A percentile compares a stretch with the other conserved stretches of the same genome.
phyloP scores from a whole-genome alignment of 1,140 invertebrate species.

The Dinoponera quadriceps region DNA sequence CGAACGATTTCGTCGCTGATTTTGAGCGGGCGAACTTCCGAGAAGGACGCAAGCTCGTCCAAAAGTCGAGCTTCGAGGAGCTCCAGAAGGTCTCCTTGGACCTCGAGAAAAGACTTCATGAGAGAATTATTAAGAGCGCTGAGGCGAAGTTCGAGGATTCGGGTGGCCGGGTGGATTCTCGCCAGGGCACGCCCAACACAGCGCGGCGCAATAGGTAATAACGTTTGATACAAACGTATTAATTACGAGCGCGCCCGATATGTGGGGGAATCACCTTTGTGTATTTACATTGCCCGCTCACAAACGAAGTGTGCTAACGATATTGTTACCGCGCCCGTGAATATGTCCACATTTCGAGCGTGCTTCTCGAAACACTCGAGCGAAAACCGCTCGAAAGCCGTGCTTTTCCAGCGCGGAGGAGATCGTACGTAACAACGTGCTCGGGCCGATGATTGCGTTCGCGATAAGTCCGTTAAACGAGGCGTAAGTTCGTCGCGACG shows the following conservation, averaged over 20 bases:
- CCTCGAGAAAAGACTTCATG: constrained; percentile 79
- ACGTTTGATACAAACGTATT: not conserved
- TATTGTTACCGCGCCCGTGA: too few relatives aligned
- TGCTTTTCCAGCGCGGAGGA: not conserved
- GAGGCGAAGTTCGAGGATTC: constrained; percentile 60
- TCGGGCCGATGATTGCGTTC: constrained; percentile 28
- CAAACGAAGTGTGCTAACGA: too few relatives aligned
- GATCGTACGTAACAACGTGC: not conserved
- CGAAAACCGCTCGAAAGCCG: not conserved
- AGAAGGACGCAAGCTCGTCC: constrained; percentile 29
- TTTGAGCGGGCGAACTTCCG: constrained; percentile 64
- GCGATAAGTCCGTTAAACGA: constrained; percentile 55
- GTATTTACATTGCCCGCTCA: too few relatives aligned
- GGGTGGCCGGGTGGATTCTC: constrained; percentile 1
- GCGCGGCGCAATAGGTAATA: constrained; percentile 65
- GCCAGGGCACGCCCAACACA: too few relatives aligned
- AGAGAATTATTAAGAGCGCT: constrained; percentile 72
- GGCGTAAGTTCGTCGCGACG: constrained; percentile 49
- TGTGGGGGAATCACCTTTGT: too few relatives aligned
- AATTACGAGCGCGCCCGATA: too few relatives aligned
- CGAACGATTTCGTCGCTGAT: constrained; percentile 56
- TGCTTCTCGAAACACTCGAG: too few relatives aligned
- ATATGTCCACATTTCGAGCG: too few relatives aligned
- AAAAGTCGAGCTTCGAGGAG: constrained; percentile 73
- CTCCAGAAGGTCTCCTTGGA: constrained; percentile 78